These are phyloP conservation scores for Litoditis marina DNA, from an alignment of 2,888 invertebrate genomes.

Conservation along the genomic window DNA sequence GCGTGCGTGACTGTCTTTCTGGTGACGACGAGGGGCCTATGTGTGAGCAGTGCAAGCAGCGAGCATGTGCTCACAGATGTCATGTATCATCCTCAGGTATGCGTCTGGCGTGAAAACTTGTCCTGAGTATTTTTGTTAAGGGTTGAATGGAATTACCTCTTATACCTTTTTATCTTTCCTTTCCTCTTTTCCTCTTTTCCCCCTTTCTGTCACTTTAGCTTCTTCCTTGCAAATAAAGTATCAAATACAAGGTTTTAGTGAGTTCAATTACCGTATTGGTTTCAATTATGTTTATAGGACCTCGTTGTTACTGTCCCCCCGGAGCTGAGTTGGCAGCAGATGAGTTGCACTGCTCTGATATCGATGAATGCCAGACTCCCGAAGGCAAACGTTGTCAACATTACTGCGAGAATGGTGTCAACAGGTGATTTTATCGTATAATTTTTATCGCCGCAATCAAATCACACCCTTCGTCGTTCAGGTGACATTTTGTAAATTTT, in stretches of 20 bases:
- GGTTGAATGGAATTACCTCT: too few relatives aligned
- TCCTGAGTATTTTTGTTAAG: too few relatives aligned
- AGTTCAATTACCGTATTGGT: background rate
- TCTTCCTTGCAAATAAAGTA: too few relatives aligned
- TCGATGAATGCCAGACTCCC: slow-evolving; percentile 31
- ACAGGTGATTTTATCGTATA: slow-evolving; percentile 66
- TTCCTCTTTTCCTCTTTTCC: too few relatives aligned
- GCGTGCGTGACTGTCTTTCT: slow-evolving; percentile 59
- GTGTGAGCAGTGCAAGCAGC: slow-evolving; percentile 30
- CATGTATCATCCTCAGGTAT: slow-evolving; percentile 22
- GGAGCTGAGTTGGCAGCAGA: slow-evolving; percentile 24
- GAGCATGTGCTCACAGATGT: slow-evolving; percentile 30
- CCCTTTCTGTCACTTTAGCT: too few relatives aligned
- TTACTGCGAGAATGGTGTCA: slow-evolving; percentile 87
- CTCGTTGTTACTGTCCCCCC: slow-evolving; percentile 27
- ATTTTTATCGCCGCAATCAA: too few relatives aligned
- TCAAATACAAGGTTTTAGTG: too few relatives aligned
- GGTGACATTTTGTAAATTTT: background rate
- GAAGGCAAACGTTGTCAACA: slow-evolving; percentile 74
- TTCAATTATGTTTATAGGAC: slow-evolving; percentile 11
- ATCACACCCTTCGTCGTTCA: too few relatives aligned
- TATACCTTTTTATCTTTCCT: too few relatives aligned
- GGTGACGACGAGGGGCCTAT: slow-evolving; percentile 61
- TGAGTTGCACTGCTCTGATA: slow-evolving; percentile 27
- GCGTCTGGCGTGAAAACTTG: too few relatives aligned